Evolutionary conservation across 2,888 invertebrate species (phyloP).

Genomic region (Caenorhabditis virilis): DNA sequence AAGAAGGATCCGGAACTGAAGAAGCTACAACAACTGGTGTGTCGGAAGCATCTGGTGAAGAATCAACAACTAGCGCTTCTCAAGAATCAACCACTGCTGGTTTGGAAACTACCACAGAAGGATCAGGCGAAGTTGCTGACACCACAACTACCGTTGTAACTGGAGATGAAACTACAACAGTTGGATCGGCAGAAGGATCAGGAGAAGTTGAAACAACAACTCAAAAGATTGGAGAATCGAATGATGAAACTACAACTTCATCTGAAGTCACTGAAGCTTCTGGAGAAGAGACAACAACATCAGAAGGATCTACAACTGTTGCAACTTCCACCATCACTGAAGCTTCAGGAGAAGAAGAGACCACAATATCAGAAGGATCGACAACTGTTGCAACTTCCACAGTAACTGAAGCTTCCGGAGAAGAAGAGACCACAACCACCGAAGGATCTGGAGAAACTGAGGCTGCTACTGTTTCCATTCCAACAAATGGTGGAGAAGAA

Average conservation of each 20-base stretch:
- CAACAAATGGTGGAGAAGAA: too few relatives aligned
- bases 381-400: background rate
- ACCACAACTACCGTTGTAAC: background rate
- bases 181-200: conserved; percentile 2
- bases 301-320: conserved; percentile 1
- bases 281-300: conserved; percentile 20
- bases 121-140: conserved; percentile 13
- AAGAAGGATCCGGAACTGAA: conserved; percentile 18
- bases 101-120: conserved; percentile 8
- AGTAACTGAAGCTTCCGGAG: conserved; percentile 8
- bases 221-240: background rate
- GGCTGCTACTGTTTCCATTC: conserved; percentile 10
- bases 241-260: background rate
- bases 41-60: too few relatives aligned
- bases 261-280: conserved; percentile 2
- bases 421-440: conserved; percentile 9
- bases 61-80: too few relatives aligned
- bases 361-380: background rate
- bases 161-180: conserved; percentile 5
- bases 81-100: conserved; percentile 6
- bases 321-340: conserved; percentile 5
- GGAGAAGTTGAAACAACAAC: conserved; percentile 12
- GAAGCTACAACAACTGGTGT: conserved; percentile 9
- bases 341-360: conserved; percentile 15
- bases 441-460: conserved; percentile 12